Conservation (phyloP, 2,888 invertebrate genomes). For the Heliconius erato region DNA sequence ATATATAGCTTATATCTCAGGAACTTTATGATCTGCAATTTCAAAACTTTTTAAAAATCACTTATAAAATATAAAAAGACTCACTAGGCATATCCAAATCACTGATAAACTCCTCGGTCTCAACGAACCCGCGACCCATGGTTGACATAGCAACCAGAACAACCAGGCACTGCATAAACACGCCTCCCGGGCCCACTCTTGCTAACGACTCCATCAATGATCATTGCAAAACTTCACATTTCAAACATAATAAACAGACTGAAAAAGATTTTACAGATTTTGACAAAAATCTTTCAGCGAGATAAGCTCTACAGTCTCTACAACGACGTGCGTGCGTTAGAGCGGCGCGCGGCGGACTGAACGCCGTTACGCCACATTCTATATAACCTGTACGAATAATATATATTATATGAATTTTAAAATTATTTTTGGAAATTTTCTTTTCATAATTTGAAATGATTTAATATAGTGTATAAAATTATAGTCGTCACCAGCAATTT, state of each 20-base stretch:
- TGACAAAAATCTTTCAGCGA: background rate
- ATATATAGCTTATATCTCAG: background rate
- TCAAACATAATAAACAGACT: conserved; percentile 19
- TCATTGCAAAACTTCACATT: conserved; percentile 37
- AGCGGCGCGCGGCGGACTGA: conserved; percentile 44
- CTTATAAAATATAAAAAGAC: conserved; percentile 49
- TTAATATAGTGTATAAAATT: too few relatives aligned
- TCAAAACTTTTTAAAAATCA: too few relatives aligned
- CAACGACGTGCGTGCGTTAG: conserved; percentile 38
- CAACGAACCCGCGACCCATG: conserved; percentile 77
- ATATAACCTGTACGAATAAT: background rate
- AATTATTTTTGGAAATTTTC: background rate
- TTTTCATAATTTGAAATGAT: background rate
- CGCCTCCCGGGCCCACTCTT: conserved; percentile 41
- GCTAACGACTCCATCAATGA: conserved; percentile 38
- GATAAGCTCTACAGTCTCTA: conserved; percentile 9
- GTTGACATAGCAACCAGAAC: conserved; percentile 65
- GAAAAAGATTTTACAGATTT: background rate
- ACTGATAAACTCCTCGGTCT: conserved; percentile 84
- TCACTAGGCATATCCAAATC: conserved; percentile 86
- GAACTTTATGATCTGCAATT: too few relatives aligned
- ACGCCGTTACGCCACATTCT: conserved; percentile 23
- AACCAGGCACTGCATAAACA: conserved; percentile 49
- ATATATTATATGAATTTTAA: background rate
- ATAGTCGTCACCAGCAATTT: too few relatives aligned